Conservation (phyloP, 2,113 vertebrate species). For the Leucopsar rothschildi region DNA sequence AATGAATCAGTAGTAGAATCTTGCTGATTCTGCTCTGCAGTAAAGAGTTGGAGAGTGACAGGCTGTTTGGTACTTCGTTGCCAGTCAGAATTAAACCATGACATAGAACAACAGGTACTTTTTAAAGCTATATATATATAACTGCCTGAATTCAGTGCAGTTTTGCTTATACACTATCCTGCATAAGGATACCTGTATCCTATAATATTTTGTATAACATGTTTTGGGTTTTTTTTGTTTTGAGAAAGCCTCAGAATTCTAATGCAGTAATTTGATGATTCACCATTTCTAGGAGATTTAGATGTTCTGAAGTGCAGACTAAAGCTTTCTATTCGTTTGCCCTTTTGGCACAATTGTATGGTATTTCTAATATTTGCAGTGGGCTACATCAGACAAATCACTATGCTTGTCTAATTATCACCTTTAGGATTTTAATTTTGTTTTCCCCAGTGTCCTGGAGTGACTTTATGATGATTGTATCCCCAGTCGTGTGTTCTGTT, state of each 20-base stretch:
- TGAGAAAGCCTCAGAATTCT: not conserved
- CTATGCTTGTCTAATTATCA: not conserved
- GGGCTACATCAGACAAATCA: not conserved
- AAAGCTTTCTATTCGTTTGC: not conserved
- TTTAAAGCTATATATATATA: not conserved
- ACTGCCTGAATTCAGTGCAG: not conserved
- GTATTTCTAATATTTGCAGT: not conserved
- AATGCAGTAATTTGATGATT: not conserved
- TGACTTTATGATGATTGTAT: too few relatives aligned
- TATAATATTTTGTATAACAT: not conserved
- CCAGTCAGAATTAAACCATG: not conserved
- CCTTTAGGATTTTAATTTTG: not conserved
- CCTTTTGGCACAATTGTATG: not conserved
- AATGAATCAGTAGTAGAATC: not conserved
- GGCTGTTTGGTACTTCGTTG: not conserved
- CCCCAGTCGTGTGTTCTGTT: too few relatives aligned
- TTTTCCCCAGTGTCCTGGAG: not conserved
- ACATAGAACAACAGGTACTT: not conserved
- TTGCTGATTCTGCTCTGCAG: not conserved
- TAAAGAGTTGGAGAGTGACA: not conserved
- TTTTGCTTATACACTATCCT: not conserved
- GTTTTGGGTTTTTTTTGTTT: not conserved
- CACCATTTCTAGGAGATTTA: not conserved
- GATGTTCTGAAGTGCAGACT: not conserved
- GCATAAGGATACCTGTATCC: not conserved